Evolutionary conservation across 2,888 invertebrate genomes (phyloP), one percentile per base, ranked within the genome.

Genomic region (Eulithis prunata): DNA sequence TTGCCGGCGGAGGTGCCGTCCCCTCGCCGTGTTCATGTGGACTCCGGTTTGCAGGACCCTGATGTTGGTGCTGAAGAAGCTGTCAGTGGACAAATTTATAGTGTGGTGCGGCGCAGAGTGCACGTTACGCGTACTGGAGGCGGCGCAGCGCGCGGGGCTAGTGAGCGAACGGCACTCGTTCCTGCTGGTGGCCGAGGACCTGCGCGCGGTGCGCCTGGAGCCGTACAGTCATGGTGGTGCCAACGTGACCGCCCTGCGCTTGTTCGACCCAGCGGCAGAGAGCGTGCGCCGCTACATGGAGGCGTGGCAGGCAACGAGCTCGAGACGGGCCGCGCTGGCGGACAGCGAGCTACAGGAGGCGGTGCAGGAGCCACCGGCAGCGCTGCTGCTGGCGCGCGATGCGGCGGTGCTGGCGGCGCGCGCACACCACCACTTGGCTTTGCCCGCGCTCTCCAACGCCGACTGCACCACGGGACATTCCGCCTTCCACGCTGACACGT

Each of bases 121-220:
- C 79, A 75, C 82, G 69, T 75, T 74, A 74, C 86, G 86, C 70
- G 90, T 90, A 80, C 81, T 91, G 79, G 85, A 83, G 67, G 88
- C 88, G 68, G 90, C 91, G 75, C 89, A 89, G 83, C 88, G 89
- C 77, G 91, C 82, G 68, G 91, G 91, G n/a, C 80, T 92, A 81
- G 85, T 89, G 68, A 77, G 81, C 45, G 81, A 80, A 75, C 80
- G 84, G 2, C 88, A 90, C 81, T 75, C 87, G 2, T 90, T 86
- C 81, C 67, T 92, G 61, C 65, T 86, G 80, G 80, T 87, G 61
- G 74, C 86, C 66, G 83, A 84, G 11, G 91, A 91, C 80, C 76
- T 88, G 78, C 89, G 88, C 80, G 87, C 87, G 68, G 78, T 69
- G 68, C 62, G 70, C 57, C 85, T 90, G 38, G 75, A 73, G 45